These are phyloP conservation scores for Orycteropus afer DNA, from an alignment of 2,113 vertebrate genomes.

Conservation along the genomic window DNA sequence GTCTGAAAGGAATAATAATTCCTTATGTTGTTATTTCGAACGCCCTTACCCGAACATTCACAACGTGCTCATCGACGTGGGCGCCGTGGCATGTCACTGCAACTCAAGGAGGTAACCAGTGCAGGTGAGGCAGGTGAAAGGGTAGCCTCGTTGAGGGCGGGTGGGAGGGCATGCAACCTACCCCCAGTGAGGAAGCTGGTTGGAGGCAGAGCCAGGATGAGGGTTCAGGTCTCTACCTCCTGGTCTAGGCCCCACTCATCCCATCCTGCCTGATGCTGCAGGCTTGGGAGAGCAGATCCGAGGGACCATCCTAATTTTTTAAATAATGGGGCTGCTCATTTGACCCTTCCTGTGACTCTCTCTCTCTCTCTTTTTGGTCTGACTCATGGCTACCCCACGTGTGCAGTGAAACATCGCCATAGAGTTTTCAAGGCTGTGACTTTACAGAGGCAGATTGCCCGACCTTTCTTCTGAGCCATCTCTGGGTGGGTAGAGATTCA, in stretches of 20 bases:
- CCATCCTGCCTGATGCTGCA: neutral
- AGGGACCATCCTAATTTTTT: neutral
- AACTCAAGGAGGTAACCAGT: neutral
- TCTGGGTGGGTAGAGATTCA: neutral
- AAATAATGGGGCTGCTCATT: neutral
- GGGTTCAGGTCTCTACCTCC: neutral
- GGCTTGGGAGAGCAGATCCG: neutral
- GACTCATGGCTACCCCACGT: neutral
- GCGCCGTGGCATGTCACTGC: neutral
- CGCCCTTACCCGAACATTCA: neutral
- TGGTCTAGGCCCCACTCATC: accelerated
- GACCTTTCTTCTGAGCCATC: neutral
- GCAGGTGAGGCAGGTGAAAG: neutral
- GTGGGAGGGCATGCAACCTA: too few species aligned
- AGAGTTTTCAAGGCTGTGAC: neutral
- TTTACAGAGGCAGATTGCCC: neutral
- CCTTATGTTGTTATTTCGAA: accelerated
- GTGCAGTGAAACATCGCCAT: neutral
- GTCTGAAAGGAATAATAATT: neutral
- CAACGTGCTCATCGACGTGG: accelerated
- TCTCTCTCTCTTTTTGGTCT: neutral
- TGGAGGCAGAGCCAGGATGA: neutral
- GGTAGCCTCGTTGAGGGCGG: too few species aligned
- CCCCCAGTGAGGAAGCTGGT: neutral
- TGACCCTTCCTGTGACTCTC: neutral